Evolutionary conservation across 1,140 invertebrate species (phyloP).

Genomic region (Caerostris extrusa): DNA sequence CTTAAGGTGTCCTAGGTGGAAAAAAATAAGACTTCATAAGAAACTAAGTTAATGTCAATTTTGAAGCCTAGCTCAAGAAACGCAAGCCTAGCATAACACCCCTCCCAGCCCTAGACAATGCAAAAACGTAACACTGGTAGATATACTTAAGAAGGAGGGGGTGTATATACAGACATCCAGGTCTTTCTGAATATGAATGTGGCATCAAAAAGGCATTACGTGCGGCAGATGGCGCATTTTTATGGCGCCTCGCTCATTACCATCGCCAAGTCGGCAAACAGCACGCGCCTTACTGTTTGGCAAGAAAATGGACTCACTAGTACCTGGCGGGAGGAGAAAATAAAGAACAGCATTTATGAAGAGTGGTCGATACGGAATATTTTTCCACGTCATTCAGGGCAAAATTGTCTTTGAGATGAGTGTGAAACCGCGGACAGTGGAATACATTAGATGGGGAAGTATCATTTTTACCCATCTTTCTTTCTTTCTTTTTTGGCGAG

Average conservation of each 20-base stretch:
- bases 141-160: neutral
- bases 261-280: constrained; percentile 27
- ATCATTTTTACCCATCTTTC: neutral
- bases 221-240: constrained; percentile 23
- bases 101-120: neutral
- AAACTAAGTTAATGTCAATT: no score
- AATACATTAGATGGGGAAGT: constrained; percentile 14
- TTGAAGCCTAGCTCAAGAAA: neutral
- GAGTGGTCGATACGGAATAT: constrained; percentile 38
- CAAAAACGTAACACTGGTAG: neutral
- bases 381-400: constrained; percentile 22
- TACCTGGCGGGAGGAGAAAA: neutral
- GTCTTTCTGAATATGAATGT: constrained; percentile 32
- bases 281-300: neutral
- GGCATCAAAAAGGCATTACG: constrained; percentile 63
- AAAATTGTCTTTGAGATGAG: constrained; percentile 20
- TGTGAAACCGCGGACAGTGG: neutral
- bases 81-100: neutral
- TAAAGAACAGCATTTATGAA: constrained; percentile 14
- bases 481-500: neutral
- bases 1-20: no score
- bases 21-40: no score
- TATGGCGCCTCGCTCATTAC: constrained; percentile 30
- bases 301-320: neutral
- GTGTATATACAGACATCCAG: constrained; percentile 7